These are phyloP conservation scores for Leptopilina clavipes DNA, from an alignment of 1,140 invertebrate species.

Conservation along the genomic window DNA sequence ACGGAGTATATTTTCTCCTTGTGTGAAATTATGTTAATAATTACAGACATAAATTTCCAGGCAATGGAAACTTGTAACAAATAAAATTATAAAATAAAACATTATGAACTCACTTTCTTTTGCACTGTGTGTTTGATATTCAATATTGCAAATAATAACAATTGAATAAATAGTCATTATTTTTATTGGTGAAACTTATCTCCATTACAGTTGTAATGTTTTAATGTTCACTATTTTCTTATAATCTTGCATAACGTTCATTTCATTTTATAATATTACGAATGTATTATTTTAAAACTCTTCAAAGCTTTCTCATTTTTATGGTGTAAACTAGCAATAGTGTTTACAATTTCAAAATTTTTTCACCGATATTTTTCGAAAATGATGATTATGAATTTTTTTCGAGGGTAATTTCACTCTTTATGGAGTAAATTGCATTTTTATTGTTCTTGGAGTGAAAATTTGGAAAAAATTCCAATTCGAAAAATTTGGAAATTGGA, in stretches of 20 bases:
- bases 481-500: too few species aligned
- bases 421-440: too few species aligned
- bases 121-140: background rate
- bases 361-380: too few species aligned
- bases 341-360: background rate
- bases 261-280: conserved; percentile 11
- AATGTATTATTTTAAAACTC: background rate
- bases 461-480: too few species aligned
- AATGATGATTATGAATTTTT: too few species aligned
- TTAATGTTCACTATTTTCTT: background rate
- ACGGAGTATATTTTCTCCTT: background rate
- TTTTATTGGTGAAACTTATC: conserved; percentile 8
- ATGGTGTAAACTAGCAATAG: background rate
- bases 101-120: background rate
- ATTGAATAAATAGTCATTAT: background rate
- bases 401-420: too few species aligned
- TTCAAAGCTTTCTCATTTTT: background rate
- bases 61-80: background rate
- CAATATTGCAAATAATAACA: background rate
- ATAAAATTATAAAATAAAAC: conserved; percentile 1
- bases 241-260: background rate
- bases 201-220: background rate
- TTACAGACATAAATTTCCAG: background rate
- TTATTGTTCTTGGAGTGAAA: too few species aligned
- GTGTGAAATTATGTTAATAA: background rate